Conservation (phyloP, 2,888 invertebrate genomes). For the Thecocarcelia acutangulata region DNA sequence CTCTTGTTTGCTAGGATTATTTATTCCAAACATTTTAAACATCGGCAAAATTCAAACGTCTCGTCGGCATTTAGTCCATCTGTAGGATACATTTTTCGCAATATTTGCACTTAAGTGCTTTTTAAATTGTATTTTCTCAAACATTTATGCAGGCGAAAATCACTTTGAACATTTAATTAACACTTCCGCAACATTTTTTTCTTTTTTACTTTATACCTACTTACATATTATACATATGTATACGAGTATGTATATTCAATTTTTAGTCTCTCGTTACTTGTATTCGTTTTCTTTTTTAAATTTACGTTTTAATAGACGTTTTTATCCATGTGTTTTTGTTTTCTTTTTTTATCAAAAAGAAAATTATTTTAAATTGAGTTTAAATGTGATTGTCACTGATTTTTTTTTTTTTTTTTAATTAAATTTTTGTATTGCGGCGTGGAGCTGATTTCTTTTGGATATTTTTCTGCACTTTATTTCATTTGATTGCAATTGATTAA, state of each 20-base stretch:
- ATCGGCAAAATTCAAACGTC: too few relatives aligned
- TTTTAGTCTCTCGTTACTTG: slow-evolving; percentile 59
- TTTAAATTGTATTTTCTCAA: slow-evolving; percentile 17
- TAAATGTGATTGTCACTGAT: slow-evolving; percentile 54
- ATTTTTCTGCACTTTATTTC: slow-evolving; percentile 29
- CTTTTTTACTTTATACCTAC: slow-evolving; percentile 26
- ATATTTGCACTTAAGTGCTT: slow-evolving; percentile 2
- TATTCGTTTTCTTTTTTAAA: slow-evolving; percentile 47
- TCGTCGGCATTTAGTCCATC: background rate
- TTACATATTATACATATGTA: too few relatives aligned
- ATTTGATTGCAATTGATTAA: slow-evolving; percentile 42
- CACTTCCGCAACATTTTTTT: slow-evolving; percentile 64
- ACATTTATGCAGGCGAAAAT: slow-evolving; percentile 55
- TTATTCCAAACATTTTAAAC: too few relatives aligned
- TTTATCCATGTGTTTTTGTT: slow-evolving; percentile 9
- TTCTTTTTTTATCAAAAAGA: slow-evolving; percentile 35
- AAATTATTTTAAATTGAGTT: slow-evolving; percentile 56
- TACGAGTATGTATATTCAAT: slow-evolving; percentile 18
- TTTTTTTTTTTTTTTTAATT: slow-evolving; percentile 12
- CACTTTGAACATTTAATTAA: slow-evolving; percentile 68
- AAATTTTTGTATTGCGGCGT: slow-evolving; percentile 1
- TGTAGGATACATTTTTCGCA: background rate
- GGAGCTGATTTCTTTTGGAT: slow-evolving; percentile 4
- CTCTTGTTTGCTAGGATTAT: too few relatives aligned
- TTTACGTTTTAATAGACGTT: slow-evolving; percentile 16